Evolutionary conservation across 2,797 vertebrate species (phyloP), one percentile per base, ranked within the genome.

Genomic region (Florisuga fusca): DNA sequence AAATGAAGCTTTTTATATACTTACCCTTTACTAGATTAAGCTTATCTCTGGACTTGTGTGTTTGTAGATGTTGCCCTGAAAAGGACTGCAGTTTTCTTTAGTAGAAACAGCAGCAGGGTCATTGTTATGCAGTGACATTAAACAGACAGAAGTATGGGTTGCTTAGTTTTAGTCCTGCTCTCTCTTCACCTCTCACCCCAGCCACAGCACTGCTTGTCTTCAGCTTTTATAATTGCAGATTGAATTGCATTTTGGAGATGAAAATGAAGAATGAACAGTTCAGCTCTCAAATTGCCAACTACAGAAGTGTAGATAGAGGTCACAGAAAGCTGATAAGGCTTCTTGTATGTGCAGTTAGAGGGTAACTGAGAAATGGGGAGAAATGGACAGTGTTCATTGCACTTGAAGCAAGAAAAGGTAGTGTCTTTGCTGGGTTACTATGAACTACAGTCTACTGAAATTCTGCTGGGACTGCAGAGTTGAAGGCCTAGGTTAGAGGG

Each of bases 1-100:
- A 41, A 58, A 22, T 2, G 1, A 36, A 20, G 5, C 45, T 50
- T 58, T 68, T 16, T 45, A 0, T 31, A 4, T 16, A 5, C 15
- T 59, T 25, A 3, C 6, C 5, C 41, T 53, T 53, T 63, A 48
- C 17, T 62, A 25, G 34, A 26, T 71, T 74, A 27, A 67, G 3
- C 21, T 71, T 4, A 67, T 36, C 9, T 25, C 15, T 29, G 34
- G 10, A 26, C 9, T 31, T 48, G 7, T 36, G 48, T 55, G 6
- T n/a, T 33, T 57, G 9, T 76, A 80, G 59, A 15, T 27, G 15
- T 9, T 13, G 14, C 31, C 26, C 7, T 62, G 72, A 50, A 36
- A 77, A 81, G 3, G 21, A 8, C 12, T 80, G n/a, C 6, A 21
- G 0, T 50, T 31, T 61, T 15, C 1, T 41, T 48, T 50, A 16